Evolutionary conservation across 2,797 vertebrate genomes (phyloP).

Genomic region (Rhinoraja longicauda): DNA sequence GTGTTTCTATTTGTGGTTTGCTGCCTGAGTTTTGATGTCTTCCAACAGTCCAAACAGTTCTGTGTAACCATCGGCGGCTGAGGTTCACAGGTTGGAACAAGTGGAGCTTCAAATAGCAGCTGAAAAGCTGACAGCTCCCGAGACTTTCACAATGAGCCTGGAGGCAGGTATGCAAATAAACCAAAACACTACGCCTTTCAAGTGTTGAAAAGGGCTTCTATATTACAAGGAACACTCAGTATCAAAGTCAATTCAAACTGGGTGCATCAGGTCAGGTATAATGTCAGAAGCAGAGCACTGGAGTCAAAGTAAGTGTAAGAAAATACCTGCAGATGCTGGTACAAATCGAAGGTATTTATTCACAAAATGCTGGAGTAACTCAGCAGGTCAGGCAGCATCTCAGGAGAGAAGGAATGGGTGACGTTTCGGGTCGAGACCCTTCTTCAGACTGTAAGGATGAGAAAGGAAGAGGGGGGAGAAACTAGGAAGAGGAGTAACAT

Average conservation of each 20-base stretch:
- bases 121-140: not conserved
- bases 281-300: not conserved
- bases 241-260: not conserved
- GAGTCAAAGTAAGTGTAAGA: not conserved
- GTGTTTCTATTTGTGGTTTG: not conserved
- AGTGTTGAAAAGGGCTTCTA: not conserved
- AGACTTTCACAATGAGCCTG: not conserved
- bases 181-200: not conserved
- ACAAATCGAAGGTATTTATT: no score
- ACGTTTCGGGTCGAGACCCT: no score
- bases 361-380: no score
- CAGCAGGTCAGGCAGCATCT: no score
- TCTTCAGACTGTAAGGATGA: no score
- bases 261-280: not conserved
- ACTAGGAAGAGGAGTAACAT: not conserved
- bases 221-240: not conserved
- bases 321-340: no score
- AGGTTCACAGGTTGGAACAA: conserved; percentile 2
- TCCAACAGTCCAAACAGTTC: not conserved
- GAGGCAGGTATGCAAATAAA: not conserved
- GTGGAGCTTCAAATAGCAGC: conserved; percentile 6
- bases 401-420: no score
- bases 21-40: not conserved
- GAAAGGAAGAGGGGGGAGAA: not conserved
- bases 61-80: not conserved